A percentile compares a stretch with the other conserved stretches of the same genome.
These are phyloP conservation scores for Darevskia mixta DNA, from an alignment of 2,797 vertebrate genomes.

Conservation along the genomic window DNA sequence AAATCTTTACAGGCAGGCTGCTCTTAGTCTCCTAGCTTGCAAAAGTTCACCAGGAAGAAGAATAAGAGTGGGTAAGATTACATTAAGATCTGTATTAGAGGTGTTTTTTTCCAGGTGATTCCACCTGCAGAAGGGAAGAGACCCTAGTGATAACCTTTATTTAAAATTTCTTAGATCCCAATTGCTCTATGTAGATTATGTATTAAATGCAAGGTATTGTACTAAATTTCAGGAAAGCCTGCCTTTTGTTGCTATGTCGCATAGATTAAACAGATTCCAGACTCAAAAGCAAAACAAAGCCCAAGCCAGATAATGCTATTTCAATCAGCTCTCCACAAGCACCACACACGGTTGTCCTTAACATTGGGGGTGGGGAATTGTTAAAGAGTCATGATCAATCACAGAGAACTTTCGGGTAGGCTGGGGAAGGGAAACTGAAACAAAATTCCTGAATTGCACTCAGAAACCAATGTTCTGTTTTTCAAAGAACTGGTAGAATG, in stretches of 20 bases:
- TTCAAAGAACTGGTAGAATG: constrained; percentile 37
- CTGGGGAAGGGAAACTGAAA: not conserved
- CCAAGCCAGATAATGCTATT: not conserved
- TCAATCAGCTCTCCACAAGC: not conserved
- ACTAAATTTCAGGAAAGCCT: not conserved
- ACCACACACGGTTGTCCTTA: not conserved
- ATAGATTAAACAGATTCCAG: not conserved
- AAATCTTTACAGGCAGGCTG: not conserved
- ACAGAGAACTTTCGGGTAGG: not conserved
- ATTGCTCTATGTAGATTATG: not conserved
- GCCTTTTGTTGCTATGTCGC: not conserved
- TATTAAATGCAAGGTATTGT: not conserved
- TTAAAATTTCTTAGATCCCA: not conserved
- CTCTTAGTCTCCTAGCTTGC: not conserved
- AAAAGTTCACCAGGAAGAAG: not conserved
- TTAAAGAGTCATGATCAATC: constrained; percentile 26
- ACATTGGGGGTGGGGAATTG: not conserved
- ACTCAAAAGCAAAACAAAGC: not conserved
- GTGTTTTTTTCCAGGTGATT: not conserved
- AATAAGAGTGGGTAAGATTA: not conserved
- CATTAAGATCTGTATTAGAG: not conserved
- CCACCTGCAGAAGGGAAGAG: not conserved
- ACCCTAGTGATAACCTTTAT: not conserved
- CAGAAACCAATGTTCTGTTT: not conserved
- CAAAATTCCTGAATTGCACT: not conserved